Conservation (phyloP, 2,888 invertebrate genomes). For the Netelia melanura region DNA sequence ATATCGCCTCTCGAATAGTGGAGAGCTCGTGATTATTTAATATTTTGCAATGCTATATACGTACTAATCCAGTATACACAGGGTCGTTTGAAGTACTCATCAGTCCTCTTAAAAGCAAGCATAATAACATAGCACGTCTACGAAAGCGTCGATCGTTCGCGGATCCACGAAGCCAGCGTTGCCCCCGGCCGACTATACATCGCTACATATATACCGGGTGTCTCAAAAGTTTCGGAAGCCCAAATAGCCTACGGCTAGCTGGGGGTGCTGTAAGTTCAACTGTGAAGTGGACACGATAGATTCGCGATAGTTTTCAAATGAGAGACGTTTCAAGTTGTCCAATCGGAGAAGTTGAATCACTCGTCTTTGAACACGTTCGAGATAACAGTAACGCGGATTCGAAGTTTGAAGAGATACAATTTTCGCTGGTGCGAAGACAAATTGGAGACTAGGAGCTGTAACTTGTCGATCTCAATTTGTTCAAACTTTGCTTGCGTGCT, state of each 20-base stretch:
- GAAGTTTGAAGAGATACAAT: too few species aligned
- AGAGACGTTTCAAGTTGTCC: neutral
- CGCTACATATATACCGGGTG: neutral
- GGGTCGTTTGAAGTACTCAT: conserved; percentile 49
- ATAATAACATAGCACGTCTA: conserved; percentile 41
- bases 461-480: too few species aligned
- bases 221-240: too few species aligned
- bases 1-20: conserved; percentile 37
- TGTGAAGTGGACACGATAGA: too few species aligned
- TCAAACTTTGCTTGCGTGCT: too few species aligned
- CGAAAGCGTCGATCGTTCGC: conserved; percentile 3
- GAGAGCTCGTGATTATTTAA: conserved; percentile 24
- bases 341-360: neutral
- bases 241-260: too few species aligned
- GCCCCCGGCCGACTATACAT: neutral
- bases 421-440: too few species aligned
- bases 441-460: neutral
- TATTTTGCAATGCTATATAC: conserved; percentile 46
- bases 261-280: too few species aligned
- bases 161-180: conserved; percentile 6
- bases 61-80: conserved; percentile 24
- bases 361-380: too few species aligned
- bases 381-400: too few species aligned
- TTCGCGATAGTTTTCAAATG: too few species aligned
- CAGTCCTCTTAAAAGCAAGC: conserved; percentile 46